phyloP scores from a whole-genome alignment of 2,797 vertebrate species.

The Lithobates sylvaticus region DNA sequence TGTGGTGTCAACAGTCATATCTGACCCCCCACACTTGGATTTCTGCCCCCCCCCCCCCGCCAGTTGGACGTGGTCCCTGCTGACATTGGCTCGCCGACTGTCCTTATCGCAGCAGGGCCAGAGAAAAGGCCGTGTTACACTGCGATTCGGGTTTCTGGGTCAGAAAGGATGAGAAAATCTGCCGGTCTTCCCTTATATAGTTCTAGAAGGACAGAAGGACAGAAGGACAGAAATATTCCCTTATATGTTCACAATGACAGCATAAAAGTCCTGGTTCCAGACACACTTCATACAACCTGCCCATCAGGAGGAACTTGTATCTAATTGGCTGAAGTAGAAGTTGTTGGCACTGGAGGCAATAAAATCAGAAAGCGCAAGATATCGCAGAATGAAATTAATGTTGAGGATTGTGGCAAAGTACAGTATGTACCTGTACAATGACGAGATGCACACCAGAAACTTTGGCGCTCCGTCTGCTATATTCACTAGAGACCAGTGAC shows the following conservation, averaged over 20 bases:
- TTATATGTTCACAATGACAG: not conserved
- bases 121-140: conserved; percentile 28
- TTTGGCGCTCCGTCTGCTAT: no score
- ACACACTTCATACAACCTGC: no score
- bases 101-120: conserved; percentile 41
- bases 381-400: no score
- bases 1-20: not conserved
- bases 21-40: conserved; percentile 3
- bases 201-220: not conserved
- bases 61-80: conserved; percentile 10
- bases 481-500: no score
- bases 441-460: no score
- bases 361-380: no score
- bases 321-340: no score
- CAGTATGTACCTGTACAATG: no score
- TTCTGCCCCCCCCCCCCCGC: not conserved
- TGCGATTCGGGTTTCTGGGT: conserved; percentile 1
- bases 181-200: conserved; percentile 45
- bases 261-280: not conserved
- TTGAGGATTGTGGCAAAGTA: no score
- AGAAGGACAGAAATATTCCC: not conserved
- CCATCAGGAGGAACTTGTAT: no score
- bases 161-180: not conserved
- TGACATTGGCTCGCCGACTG: conserved; percentile 28
- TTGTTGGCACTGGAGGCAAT: no score